Evolutionary conservation across 1,140 invertebrate genomes (phyloP), one percentile per base, ranked within the genome.

Genomic region (Drosophila melanica): DNA sequence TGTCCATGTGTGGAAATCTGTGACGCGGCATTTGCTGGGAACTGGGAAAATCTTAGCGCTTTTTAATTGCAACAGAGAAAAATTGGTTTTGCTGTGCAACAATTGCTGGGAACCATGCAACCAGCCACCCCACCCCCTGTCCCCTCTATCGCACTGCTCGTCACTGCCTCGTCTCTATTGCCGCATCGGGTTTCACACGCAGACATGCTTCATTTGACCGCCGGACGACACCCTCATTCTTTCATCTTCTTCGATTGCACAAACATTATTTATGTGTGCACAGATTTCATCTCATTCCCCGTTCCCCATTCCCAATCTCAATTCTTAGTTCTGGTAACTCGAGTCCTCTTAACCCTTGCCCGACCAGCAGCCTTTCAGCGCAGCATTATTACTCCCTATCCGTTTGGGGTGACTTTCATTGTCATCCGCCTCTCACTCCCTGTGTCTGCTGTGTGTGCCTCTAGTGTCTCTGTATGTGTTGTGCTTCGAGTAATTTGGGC

Each of bases 61-160:
- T 71, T 82, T 86, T 89, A 87, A 87, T 87, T 82, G 82, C 79
- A 68, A 82, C 84, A 76, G 66, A 66, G 77, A 73, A 86, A 81
- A 78, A 72, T 86, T 81, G 78, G 74, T 78, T 85, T 85, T 86
- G 12, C 18, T 20, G 12, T 47, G 51, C 62, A 41, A 57, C 30
- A 41, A 9, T 11, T 9, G 12, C 33, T 35, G 33, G 33, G 33
- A 35, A 35, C 7, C 27, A 27, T 30, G 33, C 16, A 33, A 11
- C 35, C 45, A n/a, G 16, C 10, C n/a, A 27, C 58, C 20, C 20
- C 35, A 33, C 18, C 12, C 51, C 12, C 51, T 39, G 27, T 42
- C 27, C 7, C 14, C 35, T 4, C 14, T 10, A 27, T 12, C 8
- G 2, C 23, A 30, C 47, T n/a, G n/a, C n/a, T n/a, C 23, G 16